These are phyloP conservation scores for Uloborus plumipes DNA, from an alignment of 2,888 invertebrate genomes.

Conservation along the genomic window DNA sequence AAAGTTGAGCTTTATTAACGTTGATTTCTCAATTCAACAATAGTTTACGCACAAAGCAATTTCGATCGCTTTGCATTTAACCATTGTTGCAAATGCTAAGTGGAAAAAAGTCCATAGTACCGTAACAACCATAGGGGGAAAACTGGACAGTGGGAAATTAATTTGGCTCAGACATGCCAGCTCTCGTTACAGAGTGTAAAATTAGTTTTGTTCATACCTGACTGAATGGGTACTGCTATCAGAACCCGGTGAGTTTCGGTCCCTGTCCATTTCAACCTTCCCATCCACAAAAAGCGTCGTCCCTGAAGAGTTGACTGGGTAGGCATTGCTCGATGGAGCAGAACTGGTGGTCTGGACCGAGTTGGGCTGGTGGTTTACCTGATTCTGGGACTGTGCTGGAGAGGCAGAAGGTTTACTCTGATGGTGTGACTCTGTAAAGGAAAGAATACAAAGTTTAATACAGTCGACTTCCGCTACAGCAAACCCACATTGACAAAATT, in stretches of 20 bases:
- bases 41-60: too few species aligned
- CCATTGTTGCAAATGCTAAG: too few species aligned
- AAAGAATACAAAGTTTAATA: neutral
- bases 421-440: constrained; percentile 39
- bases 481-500: too few species aligned
- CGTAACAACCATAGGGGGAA: too few species aligned
- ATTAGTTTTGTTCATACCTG: constrained; percentile 40
- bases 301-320: constrained; percentile 48
- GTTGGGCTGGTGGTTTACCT: constrained; percentile 49
- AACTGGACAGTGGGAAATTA: too few species aligned
- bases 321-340: constrained; percentile 11
- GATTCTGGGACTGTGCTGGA: constrained; percentile 57
- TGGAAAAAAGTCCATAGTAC: too few species aligned
- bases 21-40: too few species aligned
- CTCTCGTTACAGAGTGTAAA: too few species aligned
- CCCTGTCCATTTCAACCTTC: constrained; percentile 60
- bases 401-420: constrained; percentile 44
- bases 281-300: constrained; percentile 47
- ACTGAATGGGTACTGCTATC: constrained; percentile 67
- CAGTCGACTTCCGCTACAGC: too few species aligned
- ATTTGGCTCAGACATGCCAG: too few species aligned
- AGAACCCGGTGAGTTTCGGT: constrained; percentile 65
- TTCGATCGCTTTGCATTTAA: too few species aligned
- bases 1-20: too few species aligned
- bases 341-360: constrained; percentile 17